Percentiles rank a stretch among this genome's conserved stretches.
These are phyloP conservation scores for Coelinius sp. DNA, from an alignment of 2,888 invertebrate species.

Conservation along the genomic window DNA sequence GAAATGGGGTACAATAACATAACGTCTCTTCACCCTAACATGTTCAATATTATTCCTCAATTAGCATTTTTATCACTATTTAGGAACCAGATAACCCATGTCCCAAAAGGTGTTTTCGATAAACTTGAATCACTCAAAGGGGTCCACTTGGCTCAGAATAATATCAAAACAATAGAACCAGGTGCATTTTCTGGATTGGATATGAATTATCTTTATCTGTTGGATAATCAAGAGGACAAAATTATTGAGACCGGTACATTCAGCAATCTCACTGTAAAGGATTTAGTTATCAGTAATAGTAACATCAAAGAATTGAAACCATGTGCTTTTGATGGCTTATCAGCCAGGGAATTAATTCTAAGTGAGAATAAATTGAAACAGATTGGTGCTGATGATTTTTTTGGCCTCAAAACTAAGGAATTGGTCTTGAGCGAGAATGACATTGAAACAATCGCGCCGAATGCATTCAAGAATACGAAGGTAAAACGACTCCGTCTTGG, in stretches of 20 bases:
- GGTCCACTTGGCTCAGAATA: not conserved
- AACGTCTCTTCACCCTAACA: not conserved
- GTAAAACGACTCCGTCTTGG: not conserved
- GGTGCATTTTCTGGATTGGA: not conserved
- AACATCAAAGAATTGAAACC: not conserved
- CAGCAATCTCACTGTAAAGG: not conserved
- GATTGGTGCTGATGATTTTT: not conserved
- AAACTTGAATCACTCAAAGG: not conserved
- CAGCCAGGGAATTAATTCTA: not conserved
- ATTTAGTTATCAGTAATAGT: not conserved
- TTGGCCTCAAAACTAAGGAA: not conserved
- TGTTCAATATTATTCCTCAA: not conserved
- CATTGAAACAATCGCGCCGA: not conserved
- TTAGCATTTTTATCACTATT: not conserved
- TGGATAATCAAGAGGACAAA: not conserved
- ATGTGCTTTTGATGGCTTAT: not conserved
- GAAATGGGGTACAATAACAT: not conserved
- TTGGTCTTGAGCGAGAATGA: not conserved
- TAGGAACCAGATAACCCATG: not conserved
- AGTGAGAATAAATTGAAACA: not conserved
- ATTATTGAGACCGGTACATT: not conserved
- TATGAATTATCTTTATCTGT: not conserved
- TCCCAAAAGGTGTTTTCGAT: not conserved
- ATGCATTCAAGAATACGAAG: not conserved
- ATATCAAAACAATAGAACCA: not conserved